Evolutionary conservation across 2,888 invertebrate species (phyloP), one percentile per base, ranked within the genome.

Genomic region (Clunio marinus): DNA sequence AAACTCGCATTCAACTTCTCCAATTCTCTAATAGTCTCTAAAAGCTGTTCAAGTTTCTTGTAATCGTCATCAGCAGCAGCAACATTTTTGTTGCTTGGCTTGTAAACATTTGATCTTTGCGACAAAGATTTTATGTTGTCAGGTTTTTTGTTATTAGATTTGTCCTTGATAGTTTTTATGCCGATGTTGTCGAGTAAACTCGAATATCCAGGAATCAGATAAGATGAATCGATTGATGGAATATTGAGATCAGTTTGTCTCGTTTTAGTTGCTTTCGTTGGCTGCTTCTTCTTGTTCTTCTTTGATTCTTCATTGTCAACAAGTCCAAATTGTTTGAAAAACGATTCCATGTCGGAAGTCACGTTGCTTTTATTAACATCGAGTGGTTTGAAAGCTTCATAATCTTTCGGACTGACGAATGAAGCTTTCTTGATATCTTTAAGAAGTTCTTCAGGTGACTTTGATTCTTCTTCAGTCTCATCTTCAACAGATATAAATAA

Each of bases 1-100:
- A 77, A 77, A 37, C 76, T 79, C 2, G 77, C 75, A 71, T 80
- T 80, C 8, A 79, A 70, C 69, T 75, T 75, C 68, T 80, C 80
- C 35, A 81, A 72, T 67, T 78, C 73, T 71, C 77, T 78, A 20
- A 83, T 77, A 37, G 83, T 80, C n/a, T 77, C 77, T 24, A 82
- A 72, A 2, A 83, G 73, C 71, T 81, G 79, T 45, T 79, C 77
- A 20, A 83, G 71, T 71, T 81, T 81, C 2, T 77, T 74, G 1
- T 81, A 76, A 72, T 85, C 84, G 17, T 81, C 82, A 35, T 83
- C 79, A 37, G 81, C 77, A 0, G 76, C 74, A 37, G 81, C 77
- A 0, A 76, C 74, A 51, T 62, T 69, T 27, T 32, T 32, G 35
- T 32, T 32, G 35, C 13, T 13, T 32, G 35, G 35, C 17, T 51